These are phyloP conservation scores for Rhinoptilus africanus DNA, from an alignment of 2,113 vertebrate genomes.

Conservation along the genomic window DNA sequence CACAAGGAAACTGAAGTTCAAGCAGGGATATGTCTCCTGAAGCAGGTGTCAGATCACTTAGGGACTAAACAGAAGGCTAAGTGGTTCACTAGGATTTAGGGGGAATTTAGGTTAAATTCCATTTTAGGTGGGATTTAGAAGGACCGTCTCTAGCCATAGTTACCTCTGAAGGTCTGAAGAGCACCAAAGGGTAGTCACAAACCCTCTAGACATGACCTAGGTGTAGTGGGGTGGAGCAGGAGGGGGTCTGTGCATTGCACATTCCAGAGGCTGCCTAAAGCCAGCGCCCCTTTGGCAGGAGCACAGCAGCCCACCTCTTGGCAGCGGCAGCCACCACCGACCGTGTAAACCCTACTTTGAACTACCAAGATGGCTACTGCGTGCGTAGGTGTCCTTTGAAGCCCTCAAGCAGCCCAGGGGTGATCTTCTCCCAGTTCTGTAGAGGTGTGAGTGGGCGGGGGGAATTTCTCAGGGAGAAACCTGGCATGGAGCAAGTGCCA, in stretches of 20 bases:
- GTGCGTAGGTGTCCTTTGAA: not conserved
- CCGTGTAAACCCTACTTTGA: not conserved
- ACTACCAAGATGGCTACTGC: rapidly evolving
- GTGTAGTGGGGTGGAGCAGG: not conserved
- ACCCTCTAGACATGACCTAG: not conserved
- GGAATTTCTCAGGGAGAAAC: not conserved
- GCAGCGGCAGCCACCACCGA: not conserved
- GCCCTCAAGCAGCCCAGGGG: not conserved
- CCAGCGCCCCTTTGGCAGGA: not conserved
- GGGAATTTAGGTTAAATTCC: not conserved
- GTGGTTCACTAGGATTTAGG: not conserved
- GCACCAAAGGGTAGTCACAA: not conserved
- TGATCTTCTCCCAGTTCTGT: not conserved
- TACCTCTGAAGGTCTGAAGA: not conserved
- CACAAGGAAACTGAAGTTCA: not conserved
- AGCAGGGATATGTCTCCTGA: not conserved
- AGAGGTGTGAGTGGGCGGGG: not conserved
- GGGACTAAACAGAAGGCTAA: not conserved
- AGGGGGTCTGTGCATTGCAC: not conserved
- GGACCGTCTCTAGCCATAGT: not conserved
- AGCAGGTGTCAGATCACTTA: too few species aligned
- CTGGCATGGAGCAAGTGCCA: not conserved
- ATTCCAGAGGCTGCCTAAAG: not conserved
- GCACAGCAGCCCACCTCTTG: not conserved
- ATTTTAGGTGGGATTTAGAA: not conserved